Evolutionary conservation across 1,140 invertebrate species (phyloP), one percentile per base, ranked within the genome.

Genomic region (Chlorops oryzae): DNA sequence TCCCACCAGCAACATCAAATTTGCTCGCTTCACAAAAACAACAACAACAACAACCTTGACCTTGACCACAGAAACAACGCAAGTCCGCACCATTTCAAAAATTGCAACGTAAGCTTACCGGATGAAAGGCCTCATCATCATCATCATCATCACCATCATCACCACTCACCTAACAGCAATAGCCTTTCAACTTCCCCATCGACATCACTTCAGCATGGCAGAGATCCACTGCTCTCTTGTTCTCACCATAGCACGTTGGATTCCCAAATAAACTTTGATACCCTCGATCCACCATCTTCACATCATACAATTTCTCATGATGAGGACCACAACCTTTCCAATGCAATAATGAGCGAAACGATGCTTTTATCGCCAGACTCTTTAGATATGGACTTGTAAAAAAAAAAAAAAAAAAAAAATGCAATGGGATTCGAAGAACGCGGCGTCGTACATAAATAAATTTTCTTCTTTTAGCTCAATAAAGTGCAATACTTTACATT

Each of bases 171-270:
- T 43, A 47, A 27, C 35, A 55, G 7, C 2, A 43, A 34, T 23
- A 40, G 18, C 37, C 37, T 32, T 9, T 38, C 51, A 4, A 37
- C 25, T 38, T 50, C 51, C 23, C 48, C 50, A 22, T 37, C 47
- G 23, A 15, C 35, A 15, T 44, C 47, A 35, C 37, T 47, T 39
- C 47, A 56, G 24, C 51, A 51, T 28, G 50, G 54, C 3, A 50
- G 58, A 15, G 64, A 68, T 57, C 61, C 67, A 3, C 37, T 77
- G 57, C 59, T 77, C 4, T 73, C 74, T 13, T 74, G 74, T 32
- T 75, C 74, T 12, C 66, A 75, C 40, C 65, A 63, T n/a, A 54
- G 70, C 10, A 63, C 63, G 21, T 48, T 51, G 6, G 59, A 65
- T 7, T 21, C 46, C 45, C 45, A 47, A 13, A 38, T n/a, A 46